Base-by-base conservation (phyloP, 2,113 vertebrate genomes). In the Indri indri region DNA sequence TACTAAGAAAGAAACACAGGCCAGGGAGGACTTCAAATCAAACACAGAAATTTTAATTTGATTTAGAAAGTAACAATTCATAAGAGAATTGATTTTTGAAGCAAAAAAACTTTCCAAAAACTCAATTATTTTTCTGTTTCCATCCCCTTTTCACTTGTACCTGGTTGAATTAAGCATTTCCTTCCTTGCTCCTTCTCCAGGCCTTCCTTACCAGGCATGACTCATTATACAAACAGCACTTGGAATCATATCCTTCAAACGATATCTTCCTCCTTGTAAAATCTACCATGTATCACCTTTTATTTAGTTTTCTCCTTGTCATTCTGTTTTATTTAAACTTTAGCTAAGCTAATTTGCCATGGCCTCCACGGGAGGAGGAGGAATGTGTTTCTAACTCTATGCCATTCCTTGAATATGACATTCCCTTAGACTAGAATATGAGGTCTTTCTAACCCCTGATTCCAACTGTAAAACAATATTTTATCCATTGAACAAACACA, bases 401-500 rank as follows among this genome's bases (percentile, higher is more conserved):
- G 25, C 23, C 84, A 90, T 82, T 73, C 16, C 77, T 83, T 42
- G 8, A 22, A 47, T 27, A 9, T 25, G 32, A 76, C 10, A 65
- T 37, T 47, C 70, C 16, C 83, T 76, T 17, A 30, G 30, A 25
- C 34, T 84, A 88, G 61, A 85, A 77, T 34, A 50, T 17, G 32
- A 70, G 45, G 7, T 61, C 1, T 45, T 74, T 66, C 23, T 57
- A 50, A 3, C 65, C 8, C 59, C n/a, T 91, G 89, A 50, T 66
- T 87, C 45, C 42, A 71, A 32, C 18, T 47, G 65, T 4, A 45
- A 32, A 81, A 87, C 8, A 61, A 5, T 22, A 57, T 54, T 80
- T 94, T 70, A 91, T 57, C n/a, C 76, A 84, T 2, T 57, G 83
- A 97, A 79, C 47, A n/a, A 54, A 97, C 22, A 52, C n/a, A 47